Evolutionary conservation across 2,113 vertebrate species (phyloP).

Genomic region (Lepus europaeus): DNA sequence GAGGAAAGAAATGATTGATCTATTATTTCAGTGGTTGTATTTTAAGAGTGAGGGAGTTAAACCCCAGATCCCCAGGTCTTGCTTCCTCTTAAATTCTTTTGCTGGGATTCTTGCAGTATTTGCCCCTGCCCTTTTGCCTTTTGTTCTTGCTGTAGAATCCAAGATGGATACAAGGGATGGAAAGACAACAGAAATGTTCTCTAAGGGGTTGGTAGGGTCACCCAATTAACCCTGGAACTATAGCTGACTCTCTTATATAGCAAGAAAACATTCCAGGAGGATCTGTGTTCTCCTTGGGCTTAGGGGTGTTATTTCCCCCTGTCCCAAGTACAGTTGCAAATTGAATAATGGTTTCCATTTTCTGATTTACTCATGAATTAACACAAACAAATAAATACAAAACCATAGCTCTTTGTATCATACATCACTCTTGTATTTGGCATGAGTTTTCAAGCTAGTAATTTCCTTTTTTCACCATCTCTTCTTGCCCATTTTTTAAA

Average conservation of each 20-base stretch:
- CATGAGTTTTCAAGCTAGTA: neutral
- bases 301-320: neutral
- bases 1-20: neutral
- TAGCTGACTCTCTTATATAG: neutral
- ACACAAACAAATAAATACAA: neutral
- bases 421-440: neutral
- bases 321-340: neutral
- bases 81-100: neutral
- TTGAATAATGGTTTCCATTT: neutral
- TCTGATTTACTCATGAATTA: neutral
- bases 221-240: neutral
- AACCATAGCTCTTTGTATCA: neutral
- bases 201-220: neutral
- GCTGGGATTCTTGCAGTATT: neutral
- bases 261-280: neutral
- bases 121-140: neutral
- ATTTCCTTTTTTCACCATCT: neutral
- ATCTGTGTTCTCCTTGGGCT: neutral
- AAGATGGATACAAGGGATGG: neutral
- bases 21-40: neutral
- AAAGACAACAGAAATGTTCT: neutral
- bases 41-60: neutral
- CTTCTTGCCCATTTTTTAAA: neutral
- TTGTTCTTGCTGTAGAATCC: neutral
- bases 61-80: neutral